Evolutionary conservation across 2,113 vertebrate species (phyloP), one percentile per base, ranked within the genome.

Genomic region (Coryphaenoides rupestris): DNA sequence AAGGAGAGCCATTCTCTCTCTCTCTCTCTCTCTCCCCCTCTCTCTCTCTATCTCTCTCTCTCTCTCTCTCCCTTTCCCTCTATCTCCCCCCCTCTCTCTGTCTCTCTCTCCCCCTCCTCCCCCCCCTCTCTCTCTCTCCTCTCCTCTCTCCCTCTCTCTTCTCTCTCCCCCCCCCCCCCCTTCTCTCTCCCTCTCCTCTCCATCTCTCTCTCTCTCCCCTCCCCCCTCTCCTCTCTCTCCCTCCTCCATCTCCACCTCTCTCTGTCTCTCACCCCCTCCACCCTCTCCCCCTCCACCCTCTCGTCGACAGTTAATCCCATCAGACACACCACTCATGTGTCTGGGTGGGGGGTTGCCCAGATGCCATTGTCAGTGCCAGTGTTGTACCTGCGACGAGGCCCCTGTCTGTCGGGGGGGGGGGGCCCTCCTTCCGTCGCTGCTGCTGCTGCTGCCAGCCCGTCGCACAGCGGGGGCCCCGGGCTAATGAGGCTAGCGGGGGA

Each of bases 291-390:
- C 67, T 33, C 33, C 40, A 60, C 82, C 73, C 81, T 19, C 46
- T 72, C 68, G 77, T 72, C 77, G 80, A 75, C 75, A 70, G 82
- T 80, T 88, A 86, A 85, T 90, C 85, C 80, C 83, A 84, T 88
- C 74, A 86, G 86, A 88, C 74, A 75, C 84, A 77, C 74, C 62
- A 66, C 78, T 81, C 76, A 77, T 75, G 84, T 88, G 73, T 70
- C 33, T 5, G 33, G 33, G 33, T 10, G 33, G 33, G 70, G 60
- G 78, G 68, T 70, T 75, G 33, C 74, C 78, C 74, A 81, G 73
- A 81, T 81, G 77, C 74, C 80, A 85, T 58, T 81, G 68, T 71
- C 75, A 66, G 61, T 74, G 83, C 83, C 85, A 84, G 65, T 58
- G 70, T 74, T 76, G 69, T 76, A 77, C 72, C 82, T 75, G 66